Evolutionary conservation across 1,140 invertebrate genomes (phyloP).

Genomic region (Macrotrachela quadricornifera): DNA sequence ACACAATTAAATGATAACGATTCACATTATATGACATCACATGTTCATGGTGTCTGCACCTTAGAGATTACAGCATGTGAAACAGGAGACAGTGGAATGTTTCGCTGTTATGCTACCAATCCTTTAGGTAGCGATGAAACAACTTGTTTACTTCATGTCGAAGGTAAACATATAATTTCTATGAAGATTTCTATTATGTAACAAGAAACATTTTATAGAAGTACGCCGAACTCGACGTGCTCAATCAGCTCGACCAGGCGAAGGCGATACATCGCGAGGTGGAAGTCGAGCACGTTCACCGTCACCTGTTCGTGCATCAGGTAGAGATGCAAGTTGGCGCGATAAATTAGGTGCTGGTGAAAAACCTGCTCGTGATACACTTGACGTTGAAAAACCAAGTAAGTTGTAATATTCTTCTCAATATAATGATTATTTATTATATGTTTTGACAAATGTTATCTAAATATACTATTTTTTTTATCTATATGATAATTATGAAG

Average conservation of each 20-base stretch:
- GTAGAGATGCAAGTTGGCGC: not conserved
- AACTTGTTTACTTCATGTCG: slow-evolving; percentile 52
- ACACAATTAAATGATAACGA: slow-evolving; percentile 42
- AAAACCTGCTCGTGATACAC: no score
- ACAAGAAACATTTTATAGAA: not conserved
- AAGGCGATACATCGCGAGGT: no score
- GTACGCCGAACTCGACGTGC: no score
- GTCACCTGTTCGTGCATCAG: no score
- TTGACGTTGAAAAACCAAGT: no score
- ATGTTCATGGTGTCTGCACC: slow-evolving; percentile 66
- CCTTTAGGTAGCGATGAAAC: slow-evolving; percentile 77
- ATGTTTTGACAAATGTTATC: no score
- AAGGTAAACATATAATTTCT: not conserved
- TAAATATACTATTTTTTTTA: no score
- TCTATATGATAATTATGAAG: no score
- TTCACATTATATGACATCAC: slow-evolving; percentile 50
- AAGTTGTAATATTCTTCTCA: no score
- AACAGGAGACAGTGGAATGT: slow-evolving; percentile 81
- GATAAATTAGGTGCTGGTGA: not conserved
- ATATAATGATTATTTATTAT: no score
- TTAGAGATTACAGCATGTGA: slow-evolving; percentile 85
- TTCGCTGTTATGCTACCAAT: slow-evolving; percentile 74
- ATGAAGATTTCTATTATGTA: not conserved
- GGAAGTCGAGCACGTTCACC: no score
- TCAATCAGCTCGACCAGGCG: no score